A percentile compares a stretch with the other conserved stretches of the same genome.
Evolutionary conservation across 2,797 vertebrate genomes (phyloP).

Genomic region (Vespertilio murinus): DNA sequence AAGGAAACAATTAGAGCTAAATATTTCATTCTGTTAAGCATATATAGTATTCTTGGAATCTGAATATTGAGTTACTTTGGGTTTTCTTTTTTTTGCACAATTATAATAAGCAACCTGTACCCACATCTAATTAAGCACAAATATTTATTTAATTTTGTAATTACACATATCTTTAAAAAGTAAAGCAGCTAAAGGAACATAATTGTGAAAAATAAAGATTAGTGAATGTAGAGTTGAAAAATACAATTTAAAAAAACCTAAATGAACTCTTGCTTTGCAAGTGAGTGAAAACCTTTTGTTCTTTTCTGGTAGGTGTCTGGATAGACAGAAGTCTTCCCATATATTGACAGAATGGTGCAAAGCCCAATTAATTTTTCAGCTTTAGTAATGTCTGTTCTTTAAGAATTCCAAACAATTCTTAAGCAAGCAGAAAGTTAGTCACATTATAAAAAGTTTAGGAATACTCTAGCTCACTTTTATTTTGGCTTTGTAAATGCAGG

Average conservation of each 20-base stretch:
- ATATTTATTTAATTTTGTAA: constrained; percentile 38
- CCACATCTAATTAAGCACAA: neutral
- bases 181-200: neutral
- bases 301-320: constrained; percentile 51
- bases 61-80: constrained; percentile 1
- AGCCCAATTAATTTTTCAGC: constrained; percentile 67
- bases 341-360: constrained; percentile 57
- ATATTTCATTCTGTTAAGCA: constrained; percentile 41
- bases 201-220: constrained; percentile 38
- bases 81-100: constrained; percentile 22
- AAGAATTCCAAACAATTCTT: constrained; percentile 53
- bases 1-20: constrained; percentile 35
- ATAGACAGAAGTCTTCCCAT: constrained; percentile 39
- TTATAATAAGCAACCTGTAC: constrained; percentile 2
- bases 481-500: constrained; percentile 10
- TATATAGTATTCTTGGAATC: constrained; percentile 8
- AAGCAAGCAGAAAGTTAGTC: constrained; percentile 47
- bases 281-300: constrained; percentile 60
- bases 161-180: neutral
- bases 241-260: constrained; percentile 37
- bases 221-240: constrained; percentile 29
- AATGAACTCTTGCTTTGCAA: constrained; percentile 50
- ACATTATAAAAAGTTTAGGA: constrained; percentile 57
- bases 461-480: constrained; percentile 64
- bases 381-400: constrained; percentile 61